A percentile compares a stretch with the other conserved stretches of the same genome.
Conservation (phyloP, 2,113 vertebrate species). For the Astur gentilis region DNA sequence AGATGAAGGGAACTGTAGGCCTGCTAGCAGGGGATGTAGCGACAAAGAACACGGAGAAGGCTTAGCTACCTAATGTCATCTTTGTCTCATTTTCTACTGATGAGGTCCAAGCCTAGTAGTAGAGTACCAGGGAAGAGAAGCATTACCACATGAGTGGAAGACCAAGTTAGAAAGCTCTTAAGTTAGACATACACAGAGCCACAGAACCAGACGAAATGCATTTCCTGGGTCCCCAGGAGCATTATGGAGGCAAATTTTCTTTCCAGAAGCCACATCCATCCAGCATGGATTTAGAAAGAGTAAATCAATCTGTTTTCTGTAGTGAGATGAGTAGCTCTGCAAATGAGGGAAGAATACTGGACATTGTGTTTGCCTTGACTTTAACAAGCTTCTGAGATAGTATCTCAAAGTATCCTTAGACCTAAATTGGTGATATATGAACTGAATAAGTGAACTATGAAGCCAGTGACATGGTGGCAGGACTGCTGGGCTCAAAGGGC, state of each 20-base stretch:
- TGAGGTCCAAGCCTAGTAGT: background rate
- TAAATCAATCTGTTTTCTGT: background rate
- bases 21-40: background rate
- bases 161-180: background rate
- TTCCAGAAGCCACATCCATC: background rate
- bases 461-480: background rate
- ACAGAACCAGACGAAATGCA: background rate
- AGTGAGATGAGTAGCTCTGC: background rate
- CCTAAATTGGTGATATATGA: background rate
- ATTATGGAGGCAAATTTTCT: background rate
- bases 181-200: fast-evolving
- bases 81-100: background rate
- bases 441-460: background rate
- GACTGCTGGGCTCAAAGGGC: background rate
- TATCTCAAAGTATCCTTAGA: background rate
- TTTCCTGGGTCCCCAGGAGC: background rate
- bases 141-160: background rate
- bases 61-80: background rate
- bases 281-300: background rate
- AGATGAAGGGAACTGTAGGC: background rate
- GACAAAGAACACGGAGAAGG: background rate
- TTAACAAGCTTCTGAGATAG: background rate
- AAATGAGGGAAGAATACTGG: background rate
- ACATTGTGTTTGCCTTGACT: background rate
- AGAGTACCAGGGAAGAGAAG: background rate